Evolutionary conservation across 2,797 vertebrate species (phyloP).

Genomic region (Dallia pectoralis): DNA sequence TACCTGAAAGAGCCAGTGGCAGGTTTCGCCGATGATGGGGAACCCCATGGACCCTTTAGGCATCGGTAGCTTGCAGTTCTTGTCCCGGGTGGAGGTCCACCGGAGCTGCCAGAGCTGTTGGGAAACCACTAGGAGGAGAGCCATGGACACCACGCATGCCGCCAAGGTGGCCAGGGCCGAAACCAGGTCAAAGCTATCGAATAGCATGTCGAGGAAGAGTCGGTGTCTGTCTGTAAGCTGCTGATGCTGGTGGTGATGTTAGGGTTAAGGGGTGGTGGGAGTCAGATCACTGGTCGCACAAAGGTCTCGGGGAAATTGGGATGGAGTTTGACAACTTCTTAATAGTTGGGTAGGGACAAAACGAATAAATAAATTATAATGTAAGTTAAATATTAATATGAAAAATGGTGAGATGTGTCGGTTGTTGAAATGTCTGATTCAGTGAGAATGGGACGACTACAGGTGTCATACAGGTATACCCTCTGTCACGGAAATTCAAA

Average conservation of each 20-base stretch:
- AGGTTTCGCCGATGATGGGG: constrained; percentile 95
- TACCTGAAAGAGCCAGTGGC: constrained; percentile 98
- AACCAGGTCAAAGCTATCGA: constrained; percentile 90
- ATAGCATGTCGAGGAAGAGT: constrained; percentile 81
- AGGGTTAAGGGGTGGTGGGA: too few relatives aligned
- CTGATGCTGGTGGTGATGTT: background rate
- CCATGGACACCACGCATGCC: constrained; percentile 92
- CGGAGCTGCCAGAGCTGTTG: constrained; percentile 96
- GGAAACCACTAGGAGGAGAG: constrained; percentile 89
- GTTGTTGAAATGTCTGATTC: background rate
- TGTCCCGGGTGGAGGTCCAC: constrained; percentile 94
- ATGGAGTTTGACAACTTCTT: background rate
- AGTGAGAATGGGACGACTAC: background rate
- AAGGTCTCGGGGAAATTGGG: background rate
- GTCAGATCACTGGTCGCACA: background rate
- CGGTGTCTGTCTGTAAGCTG: constrained; percentile 26
- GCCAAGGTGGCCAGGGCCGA: constrained; percentile 92
- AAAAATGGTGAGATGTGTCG: background rate
- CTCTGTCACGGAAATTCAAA: background rate
- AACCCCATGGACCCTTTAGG: constrained; percentile 97
- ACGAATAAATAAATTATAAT: background rate
- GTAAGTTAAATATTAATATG: background rate
- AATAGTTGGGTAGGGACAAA: background rate
- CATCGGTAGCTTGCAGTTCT: constrained; percentile 93
- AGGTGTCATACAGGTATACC: background rate